Evolutionary conservation across 1,140 invertebrate species (phyloP), one percentile per base, ranked within the genome.

Genomic region (Anoplophora glabripennis): DNA sequence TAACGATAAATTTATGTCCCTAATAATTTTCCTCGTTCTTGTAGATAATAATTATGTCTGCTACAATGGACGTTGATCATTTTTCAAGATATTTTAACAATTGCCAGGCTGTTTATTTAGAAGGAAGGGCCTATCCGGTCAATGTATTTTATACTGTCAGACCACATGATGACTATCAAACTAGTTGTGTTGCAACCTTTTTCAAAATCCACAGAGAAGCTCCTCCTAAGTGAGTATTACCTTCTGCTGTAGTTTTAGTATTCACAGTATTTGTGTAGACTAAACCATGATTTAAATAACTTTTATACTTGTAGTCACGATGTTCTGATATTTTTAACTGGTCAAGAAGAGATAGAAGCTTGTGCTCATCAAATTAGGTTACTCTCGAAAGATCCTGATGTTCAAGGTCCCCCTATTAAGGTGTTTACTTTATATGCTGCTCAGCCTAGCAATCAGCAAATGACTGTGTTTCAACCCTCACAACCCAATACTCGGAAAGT

Each of bases 321-420:
- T 75, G 91, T 99, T 71, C 79, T 99, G 35, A 90, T 98, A n/a
- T 99, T 99, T 80, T 79, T 99, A 44, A 99, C 96, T 59, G 97
- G 97, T 3, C 94, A 98, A 80, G 96, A 99, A 76, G 97, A 99
- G 84, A 99, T 99, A 66, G 95, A 99, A 79, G 83, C 88, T 3
- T 84, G 93, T 55, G 89, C 86, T 37, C 78, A 83, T 55, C 87
- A 86, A 70, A 89, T 94, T 1, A 81, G 84, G 65, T 82, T 89
- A 67, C 83, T 93, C 54, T 82, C 84, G 4, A 90, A 88, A 75
- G 86, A 81, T 71, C 70, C 83, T 53, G 75, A 82, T 5, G 77
- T 78, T 1, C 76, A 80, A 61, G 78, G 78, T 57, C 80, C 81
- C 1, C 70, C 76, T 9, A 67, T 96, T 46, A 81, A 83, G 68